Evolutionary conservation across 2,797 vertebrate genomes (phyloP).

Genomic region (Thripadectes ignobilis): DNA sequence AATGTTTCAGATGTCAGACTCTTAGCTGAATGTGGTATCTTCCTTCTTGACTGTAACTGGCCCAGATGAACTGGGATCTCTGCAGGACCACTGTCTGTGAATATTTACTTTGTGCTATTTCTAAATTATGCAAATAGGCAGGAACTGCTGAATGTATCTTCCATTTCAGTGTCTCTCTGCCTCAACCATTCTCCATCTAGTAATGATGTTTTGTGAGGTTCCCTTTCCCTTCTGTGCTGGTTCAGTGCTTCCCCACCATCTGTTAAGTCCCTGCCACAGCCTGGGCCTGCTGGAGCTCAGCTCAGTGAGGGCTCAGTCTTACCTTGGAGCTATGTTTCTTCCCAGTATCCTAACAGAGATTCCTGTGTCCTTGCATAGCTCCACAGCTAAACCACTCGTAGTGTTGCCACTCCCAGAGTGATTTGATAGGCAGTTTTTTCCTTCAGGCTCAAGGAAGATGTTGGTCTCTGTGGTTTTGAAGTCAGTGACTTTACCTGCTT

Average conservation of each 20-base stretch:
- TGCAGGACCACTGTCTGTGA: neutral
- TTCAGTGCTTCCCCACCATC: neutral
- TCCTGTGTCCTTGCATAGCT: neutral
- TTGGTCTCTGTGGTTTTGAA: conserved; percentile 13
- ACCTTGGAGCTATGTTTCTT: conserved; percentile 21
- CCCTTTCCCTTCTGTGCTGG: neutral
- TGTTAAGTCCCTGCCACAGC: neutral
- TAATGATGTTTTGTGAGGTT: neutral
- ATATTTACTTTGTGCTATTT: conserved; percentile 38
- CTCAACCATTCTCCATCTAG: neutral
- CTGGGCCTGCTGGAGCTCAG: conserved; percentile 7
- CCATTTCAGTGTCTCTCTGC: neutral
- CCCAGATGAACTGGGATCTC: neutral
- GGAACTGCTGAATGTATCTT: neutral
- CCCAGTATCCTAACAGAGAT: neutral
- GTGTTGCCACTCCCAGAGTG: neutral
- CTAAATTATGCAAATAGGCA: conserved; percentile 38
- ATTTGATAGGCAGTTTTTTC: neutral
- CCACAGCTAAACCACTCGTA: neutral
- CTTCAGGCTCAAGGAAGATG: neutral
- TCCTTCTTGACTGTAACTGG: neutral
- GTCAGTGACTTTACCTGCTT: conserved; percentile 2
- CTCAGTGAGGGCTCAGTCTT: neutral
- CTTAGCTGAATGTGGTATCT: neutral
- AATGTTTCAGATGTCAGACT: neutral